Conservation (phyloP, 2,888 invertebrate species). For the Brachyptera risi region DNA sequence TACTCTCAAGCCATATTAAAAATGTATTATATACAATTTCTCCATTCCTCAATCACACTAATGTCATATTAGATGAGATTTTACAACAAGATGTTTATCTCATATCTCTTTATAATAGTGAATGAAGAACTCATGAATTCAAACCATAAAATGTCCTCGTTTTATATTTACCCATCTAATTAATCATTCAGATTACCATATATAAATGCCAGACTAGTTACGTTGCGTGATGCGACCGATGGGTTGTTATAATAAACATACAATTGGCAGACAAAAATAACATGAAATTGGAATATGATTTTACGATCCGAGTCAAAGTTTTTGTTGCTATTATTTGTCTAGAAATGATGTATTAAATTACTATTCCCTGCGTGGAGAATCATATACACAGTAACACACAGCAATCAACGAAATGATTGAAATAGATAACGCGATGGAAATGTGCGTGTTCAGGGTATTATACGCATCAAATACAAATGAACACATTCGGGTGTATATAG, state of each 20-base stretch:
- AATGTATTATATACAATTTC: too few relatives aligned
- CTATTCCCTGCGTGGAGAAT: neutral
- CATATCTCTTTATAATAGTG: neutral
- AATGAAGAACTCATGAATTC: too few relatives aligned
- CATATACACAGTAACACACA: neutral
- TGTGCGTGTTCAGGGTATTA: neutral
- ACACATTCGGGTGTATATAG: neutral
- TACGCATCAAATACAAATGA: neutral
- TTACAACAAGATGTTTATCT: neutral
- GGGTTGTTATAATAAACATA: neutral
- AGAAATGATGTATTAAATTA: neutral
- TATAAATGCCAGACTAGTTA: neutral
- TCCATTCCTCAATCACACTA: too few relatives aligned
- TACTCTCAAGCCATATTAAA: too few relatives aligned
- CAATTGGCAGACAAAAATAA: conserved; percentile 8
- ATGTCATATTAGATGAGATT: neutral
- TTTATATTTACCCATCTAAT: neutral
- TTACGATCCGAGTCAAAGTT: neutral
- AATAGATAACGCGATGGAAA: neutral
- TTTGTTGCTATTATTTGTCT: neutral
- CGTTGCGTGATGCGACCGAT: neutral
- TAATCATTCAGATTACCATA: conserved; percentile 5
- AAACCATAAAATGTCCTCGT: neutral
- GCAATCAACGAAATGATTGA: neutral
- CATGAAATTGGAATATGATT: conserved; percentile 8